A percentile compares a stretch with the other conserved stretches of the same genome.
Evolutionary conservation across 2,797 vertebrate species (phyloP).

Genomic region (Myotis findleyi): DNA sequence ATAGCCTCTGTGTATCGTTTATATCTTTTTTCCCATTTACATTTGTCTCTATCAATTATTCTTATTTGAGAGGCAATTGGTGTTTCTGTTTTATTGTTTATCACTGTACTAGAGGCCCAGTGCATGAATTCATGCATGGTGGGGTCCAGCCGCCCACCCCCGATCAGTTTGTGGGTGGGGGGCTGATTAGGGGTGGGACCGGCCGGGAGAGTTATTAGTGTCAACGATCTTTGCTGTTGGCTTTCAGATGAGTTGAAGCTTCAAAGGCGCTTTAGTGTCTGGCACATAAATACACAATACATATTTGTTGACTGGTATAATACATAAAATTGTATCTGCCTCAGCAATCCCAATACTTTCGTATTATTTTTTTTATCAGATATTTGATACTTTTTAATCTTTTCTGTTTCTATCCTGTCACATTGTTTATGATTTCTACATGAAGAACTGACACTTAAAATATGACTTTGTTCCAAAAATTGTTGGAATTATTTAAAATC

Average conservation of each 20-base stretch:
- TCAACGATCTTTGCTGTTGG: too few species aligned
- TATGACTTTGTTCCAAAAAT: conserved; percentile 1
- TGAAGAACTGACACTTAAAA: conserved; percentile 9
- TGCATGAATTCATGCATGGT: too few species aligned
- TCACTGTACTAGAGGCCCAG: background rate
- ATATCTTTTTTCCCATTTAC: background rate
- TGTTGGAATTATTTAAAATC: conserved; percentile 41
- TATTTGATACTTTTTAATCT: background rate
- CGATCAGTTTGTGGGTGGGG: too few species aligned
- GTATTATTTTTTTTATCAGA: background rate
- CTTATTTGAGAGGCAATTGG: background rate
- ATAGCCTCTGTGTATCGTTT: background rate
- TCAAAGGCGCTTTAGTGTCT: background rate
- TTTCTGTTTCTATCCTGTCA: background rate
- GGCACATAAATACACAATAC: background rate
- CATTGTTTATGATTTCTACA: background rate
- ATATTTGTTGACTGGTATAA: background rate
- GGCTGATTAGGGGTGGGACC: fast-evolving
- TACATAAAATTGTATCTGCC: background rate
- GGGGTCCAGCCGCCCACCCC: too few species aligned
- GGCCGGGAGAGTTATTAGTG: too few species aligned
- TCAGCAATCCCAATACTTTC: background rate
- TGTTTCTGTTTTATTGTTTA: background rate
- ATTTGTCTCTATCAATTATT: background rate
- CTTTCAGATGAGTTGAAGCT: too few species aligned